Percentiles rank a stretch among this genome's conserved stretches.
Conservation (phyloP, 1,140 invertebrate genomes). For the Daktulosphaira vitifoliae region DNA sequence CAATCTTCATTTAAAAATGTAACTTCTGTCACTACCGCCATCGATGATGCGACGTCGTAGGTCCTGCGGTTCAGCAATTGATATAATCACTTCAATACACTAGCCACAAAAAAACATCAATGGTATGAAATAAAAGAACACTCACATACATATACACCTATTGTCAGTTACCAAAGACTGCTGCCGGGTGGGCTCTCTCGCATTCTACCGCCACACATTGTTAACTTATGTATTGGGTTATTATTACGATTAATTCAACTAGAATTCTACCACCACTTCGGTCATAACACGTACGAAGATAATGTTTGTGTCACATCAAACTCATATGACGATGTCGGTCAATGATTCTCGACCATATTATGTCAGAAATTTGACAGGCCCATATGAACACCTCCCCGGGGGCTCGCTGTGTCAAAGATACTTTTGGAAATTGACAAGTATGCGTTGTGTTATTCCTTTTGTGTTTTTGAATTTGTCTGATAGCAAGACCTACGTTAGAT, state of each 20-base stretch:
- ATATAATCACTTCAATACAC: background rate
- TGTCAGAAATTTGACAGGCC: slow-evolving; percentile 23
- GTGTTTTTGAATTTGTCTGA: background rate
- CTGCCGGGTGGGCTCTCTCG: slow-evolving; percentile 25
- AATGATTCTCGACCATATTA: background rate
- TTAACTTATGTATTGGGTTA: background rate
- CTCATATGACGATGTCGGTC: background rate
- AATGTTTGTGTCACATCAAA: background rate
- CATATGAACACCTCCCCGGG: background rate
- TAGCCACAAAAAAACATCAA: background rate
- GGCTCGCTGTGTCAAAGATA: background rate
- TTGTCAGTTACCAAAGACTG: background rate
- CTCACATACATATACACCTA: background rate
- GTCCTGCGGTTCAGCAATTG: background rate
- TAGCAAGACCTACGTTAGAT: background rate
- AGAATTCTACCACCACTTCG: background rate
- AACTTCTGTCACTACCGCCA: background rate
- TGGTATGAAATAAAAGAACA: background rate
- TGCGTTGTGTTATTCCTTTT: background rate
- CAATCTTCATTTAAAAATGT: no score
- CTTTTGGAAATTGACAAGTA: background rate
- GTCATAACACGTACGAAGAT: no score
- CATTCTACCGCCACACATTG: no score
- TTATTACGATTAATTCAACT: background rate
- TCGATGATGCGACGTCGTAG: background rate